Conservation (phyloP, 2,888 invertebrate species). For the Netelia melanura region DNA sequence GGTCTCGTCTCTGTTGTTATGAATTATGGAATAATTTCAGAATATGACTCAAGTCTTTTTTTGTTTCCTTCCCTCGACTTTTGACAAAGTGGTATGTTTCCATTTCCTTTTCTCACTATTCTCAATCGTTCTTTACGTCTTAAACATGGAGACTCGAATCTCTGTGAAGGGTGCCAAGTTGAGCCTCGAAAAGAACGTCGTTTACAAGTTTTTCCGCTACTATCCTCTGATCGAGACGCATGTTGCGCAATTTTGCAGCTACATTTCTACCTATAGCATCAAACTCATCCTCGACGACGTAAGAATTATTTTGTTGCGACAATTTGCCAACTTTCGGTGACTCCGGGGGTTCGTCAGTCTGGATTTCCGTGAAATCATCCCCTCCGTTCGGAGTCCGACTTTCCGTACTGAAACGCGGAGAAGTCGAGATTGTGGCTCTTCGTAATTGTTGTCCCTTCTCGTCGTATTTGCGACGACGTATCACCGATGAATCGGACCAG, state of each 20-base stretch:
- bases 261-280: slow-evolving; percentile 84
- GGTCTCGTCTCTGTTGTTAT: slow-evolving; percentile 4
- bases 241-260: slow-evolving; percentile 84
- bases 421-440: neutral
- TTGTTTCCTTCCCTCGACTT: slow-evolving; percentile 14
- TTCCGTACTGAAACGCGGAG: neutral
- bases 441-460: slow-evolving; percentile 20
- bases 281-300: slow-evolving; percentile 81
- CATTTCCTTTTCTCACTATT: neutral
- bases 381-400: neutral
- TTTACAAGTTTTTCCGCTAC: slow-evolving; percentile 85
- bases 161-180: slow-evolving; percentile 84
- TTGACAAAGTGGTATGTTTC: neutral
- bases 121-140: slow-evolving; percentile 50
- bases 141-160: slow-evolving; percentile 83
- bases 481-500: slow-evolving; percentile 62
- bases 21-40: neutral
- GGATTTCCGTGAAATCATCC: neutral
- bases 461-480: slow-evolving; percentile 59
- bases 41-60: neutral
- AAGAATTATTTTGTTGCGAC: slow-evolving; percentile 78
- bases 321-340: slow-evolving; percentile 77
- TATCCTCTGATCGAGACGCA: slow-evolving; percentile 84
- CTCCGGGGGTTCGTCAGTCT: slow-evolving; percentile 76
- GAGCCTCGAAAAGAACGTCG: slow-evolving; percentile 85